These are phyloP conservation scores for Remorina albescens DNA, from an alignment of 2,797 vertebrate genomes.

Conservation along the genomic window DNA sequence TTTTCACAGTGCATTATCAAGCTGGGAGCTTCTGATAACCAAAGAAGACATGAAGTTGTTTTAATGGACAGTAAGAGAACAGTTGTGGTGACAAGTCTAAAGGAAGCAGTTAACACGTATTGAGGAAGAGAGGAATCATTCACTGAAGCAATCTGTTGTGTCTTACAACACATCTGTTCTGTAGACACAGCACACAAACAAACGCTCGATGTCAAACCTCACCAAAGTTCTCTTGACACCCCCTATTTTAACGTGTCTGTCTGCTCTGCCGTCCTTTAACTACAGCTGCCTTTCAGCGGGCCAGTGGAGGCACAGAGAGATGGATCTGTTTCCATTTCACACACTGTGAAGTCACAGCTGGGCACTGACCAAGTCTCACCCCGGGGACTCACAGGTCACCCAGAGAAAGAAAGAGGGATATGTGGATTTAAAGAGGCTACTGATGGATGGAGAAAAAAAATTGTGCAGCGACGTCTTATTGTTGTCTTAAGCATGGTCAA, in stretches of 20 bases:
- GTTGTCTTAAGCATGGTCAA: conserved; percentile 32
- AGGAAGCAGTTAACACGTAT: background rate
- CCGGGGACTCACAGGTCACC: conserved; percentile 22
- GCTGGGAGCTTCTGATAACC: background rate
- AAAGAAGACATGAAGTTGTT: background rate
- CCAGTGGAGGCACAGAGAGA: conserved; percentile 38
- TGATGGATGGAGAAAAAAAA: background rate
- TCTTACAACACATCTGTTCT: conserved; percentile 4
- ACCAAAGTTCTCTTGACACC: conserved; percentile 22
- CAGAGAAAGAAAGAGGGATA: conserved; percentile 34
- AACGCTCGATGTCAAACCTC: background rate
- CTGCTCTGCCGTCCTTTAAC: conserved; percentile 36
- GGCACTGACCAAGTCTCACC: conserved; percentile 43
- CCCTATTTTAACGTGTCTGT: background rate
- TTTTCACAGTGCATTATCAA: background rate
- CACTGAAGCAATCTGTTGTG: background rate
- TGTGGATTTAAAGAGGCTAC: conserved; percentile 9
- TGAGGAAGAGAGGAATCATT: background rate
- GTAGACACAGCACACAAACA: conserved; percentile 2
- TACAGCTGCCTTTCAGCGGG: conserved; percentile 31
- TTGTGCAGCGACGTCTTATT: conserved; percentile 11
- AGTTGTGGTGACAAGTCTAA: background rate
- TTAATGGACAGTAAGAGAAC: background rate
- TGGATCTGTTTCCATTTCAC: conserved; percentile 74
- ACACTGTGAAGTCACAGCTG: conserved; percentile 55